phyloP scores from a whole-genome alignment of 37 sponge, comb jelly and placozoan genomes.

The Aplysina aerophoba region DNA sequence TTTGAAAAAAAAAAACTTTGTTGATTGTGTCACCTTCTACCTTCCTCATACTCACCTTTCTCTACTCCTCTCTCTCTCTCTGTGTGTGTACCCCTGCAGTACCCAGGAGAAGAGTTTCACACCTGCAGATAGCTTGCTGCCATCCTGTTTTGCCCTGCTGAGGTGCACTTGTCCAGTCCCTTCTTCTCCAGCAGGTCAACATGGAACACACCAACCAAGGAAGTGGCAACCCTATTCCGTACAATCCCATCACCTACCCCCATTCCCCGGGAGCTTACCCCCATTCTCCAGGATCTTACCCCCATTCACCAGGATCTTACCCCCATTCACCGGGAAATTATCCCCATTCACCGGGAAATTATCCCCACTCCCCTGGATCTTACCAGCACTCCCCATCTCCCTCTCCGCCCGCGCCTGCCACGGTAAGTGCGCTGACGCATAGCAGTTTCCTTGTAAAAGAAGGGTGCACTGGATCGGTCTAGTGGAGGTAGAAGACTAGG shows the following conservation, averaged over 20 bases:
- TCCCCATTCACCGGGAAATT: background rate
- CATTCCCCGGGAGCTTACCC: background rate
- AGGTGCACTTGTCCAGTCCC: background rate
- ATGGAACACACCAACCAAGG: conserved; percentile 54
- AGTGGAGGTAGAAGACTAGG: too few species aligned
- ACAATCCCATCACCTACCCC: conserved; percentile 47
- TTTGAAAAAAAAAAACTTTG: too few species aligned
- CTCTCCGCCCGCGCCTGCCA: too few species aligned
- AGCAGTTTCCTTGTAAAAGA: too few species aligned
- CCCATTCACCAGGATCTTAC: background rate
- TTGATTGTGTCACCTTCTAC: too few species aligned
- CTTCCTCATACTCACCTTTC: too few species aligned
- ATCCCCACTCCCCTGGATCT: background rate
- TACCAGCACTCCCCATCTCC: background rate
- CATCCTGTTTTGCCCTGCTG: background rate
- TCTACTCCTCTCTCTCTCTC: conserved; percentile 15
- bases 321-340: background rate
- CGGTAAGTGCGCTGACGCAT: too few species aligned
- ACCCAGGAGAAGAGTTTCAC: background rate
- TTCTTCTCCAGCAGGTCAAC: background rate
- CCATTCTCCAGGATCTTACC: conserved; percentile 2
- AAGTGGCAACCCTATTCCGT: conserved; percentile 60
- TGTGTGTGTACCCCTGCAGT: background rate
- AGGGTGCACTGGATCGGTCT: too few species aligned
- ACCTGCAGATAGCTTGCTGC: background rate